Evolutionary conservation across 2,888 invertebrate genomes (phyloP).

Genomic region (Lepidochitona cinerea): DNA sequence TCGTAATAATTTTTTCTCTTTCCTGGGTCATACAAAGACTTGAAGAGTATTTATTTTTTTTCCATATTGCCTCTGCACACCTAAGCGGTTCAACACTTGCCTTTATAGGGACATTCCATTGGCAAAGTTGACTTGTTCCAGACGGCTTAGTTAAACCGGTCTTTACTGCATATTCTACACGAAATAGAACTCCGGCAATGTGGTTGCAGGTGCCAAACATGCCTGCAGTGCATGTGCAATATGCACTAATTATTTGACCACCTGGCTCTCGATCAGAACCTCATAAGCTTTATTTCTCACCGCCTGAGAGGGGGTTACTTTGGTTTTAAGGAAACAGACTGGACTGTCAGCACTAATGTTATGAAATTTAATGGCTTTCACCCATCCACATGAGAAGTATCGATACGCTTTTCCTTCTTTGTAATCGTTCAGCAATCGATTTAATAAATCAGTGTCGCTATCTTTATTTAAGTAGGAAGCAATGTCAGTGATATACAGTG

Average conservation of each 20-base stretch:
- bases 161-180: not conserved
- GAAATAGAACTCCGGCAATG: not conserved
- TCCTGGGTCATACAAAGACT: no score
- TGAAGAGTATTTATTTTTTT: no score
- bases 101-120: not conserved
- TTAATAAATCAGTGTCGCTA: constrained; percentile 13
- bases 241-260: constrained; percentile 10
- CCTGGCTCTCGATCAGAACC: constrained; percentile 17
- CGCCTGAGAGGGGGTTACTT: constrained; percentile 29
- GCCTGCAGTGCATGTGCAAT: constrained; percentile 30
- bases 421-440: constrained; percentile 30
- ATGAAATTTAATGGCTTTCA: constrained; percentile 30
- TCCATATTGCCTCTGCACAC: not conserved
- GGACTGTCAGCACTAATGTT: not conserved
- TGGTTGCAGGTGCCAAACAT: not conserved
- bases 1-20: no score
- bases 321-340: constrained; percentile 27
- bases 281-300: constrained; percentile 27
- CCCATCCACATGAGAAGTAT: constrained; percentile 29
- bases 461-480: constrained; percentile 14
- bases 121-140: not conserved
- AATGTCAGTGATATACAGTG: constrained; percentile 31
- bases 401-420: constrained; percentile 30
- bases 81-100: not conserved
- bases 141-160: not conserved